Evolutionary conservation across 2,113 vertebrate species (phyloP).

Genomic region (Alaudala cheleensis): DNA sequence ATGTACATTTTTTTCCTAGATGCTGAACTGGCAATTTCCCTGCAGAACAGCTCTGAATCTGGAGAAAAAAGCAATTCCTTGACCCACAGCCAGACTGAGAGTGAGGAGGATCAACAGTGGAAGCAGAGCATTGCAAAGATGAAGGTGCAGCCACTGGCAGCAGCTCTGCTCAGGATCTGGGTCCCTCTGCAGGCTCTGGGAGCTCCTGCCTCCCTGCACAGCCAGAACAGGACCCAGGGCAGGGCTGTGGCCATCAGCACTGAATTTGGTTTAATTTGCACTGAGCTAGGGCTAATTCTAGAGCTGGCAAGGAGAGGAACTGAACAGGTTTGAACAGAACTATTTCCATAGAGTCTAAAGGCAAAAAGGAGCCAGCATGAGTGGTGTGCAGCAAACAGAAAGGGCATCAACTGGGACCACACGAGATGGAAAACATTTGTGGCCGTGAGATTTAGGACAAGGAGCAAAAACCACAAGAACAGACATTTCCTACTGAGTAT

Average conservation of each 20-base stretch:
- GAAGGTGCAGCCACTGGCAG: neutral
- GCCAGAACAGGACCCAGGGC: neutral
- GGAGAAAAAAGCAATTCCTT: neutral
- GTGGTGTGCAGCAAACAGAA: neutral
- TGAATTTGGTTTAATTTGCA: accelerated
- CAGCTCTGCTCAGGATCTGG: neutral
- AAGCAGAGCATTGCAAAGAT: accelerated
- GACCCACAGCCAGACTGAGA: neutral
- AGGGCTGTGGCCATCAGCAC: neutral
- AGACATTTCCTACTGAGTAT: neutral
- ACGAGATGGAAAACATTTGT: neutral
- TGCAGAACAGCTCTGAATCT: neutral
- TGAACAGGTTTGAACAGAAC: neutral
- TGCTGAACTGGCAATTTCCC: neutral
- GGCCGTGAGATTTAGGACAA: neutral
- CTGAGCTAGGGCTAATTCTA: neutral
- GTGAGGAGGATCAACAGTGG: accelerated
- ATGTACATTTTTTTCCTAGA: accelerated
- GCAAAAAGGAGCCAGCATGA: neutral
- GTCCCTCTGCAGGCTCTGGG: neutral
- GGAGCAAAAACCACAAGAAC: neutral
- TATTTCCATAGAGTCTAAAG: neutral
- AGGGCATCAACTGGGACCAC: neutral
- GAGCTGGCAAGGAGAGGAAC: neutral
- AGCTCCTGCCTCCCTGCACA: neutral